Conservation (phyloP, 2,888 invertebrate genomes). For the Oasisia sp. region DNA sequence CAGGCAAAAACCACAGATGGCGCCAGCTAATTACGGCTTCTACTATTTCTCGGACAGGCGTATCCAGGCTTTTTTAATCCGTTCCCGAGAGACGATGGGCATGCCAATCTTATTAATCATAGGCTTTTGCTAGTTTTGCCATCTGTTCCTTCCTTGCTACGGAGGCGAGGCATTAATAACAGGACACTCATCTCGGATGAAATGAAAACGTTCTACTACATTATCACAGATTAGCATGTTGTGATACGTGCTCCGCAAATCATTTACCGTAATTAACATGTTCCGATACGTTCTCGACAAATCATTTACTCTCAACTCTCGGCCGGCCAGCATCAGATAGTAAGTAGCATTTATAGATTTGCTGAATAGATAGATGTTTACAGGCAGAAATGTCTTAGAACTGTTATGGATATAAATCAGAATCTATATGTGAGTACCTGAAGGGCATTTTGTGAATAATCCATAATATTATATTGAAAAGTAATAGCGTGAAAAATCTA, state of each 20-base stretch:
- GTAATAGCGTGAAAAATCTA: neutral
- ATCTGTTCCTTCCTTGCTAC: neutral
- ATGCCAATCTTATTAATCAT: constrained; percentile 12
- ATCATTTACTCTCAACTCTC: neutral
- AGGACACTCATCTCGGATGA: constrained; percentile 7
- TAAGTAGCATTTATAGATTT: neutral
- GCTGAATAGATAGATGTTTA: neutral
- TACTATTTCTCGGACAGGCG: neutral
- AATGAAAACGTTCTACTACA: constrained; percentile 1
- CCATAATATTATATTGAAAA: neutral
- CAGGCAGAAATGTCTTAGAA: neutral
- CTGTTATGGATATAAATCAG: neutral
- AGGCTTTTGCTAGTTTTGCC: neutral
- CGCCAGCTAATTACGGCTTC: neutral
- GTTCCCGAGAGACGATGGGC: neutral
- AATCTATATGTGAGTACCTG: neutral
- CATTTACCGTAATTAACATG: neutral
- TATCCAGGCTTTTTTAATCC: neutral
- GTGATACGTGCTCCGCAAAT: neutral
- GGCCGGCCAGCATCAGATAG: neutral
- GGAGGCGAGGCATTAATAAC: neutral
- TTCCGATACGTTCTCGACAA: neutral
- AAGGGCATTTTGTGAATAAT: neutral
- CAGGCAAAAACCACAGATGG: constrained; percentile 13
- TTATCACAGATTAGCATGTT: neutral